Evolutionary conservation across 1,140 invertebrate genomes (phyloP), one percentile per base, ranked within the genome.

Genomic region (Drosophila dunni): DNA sequence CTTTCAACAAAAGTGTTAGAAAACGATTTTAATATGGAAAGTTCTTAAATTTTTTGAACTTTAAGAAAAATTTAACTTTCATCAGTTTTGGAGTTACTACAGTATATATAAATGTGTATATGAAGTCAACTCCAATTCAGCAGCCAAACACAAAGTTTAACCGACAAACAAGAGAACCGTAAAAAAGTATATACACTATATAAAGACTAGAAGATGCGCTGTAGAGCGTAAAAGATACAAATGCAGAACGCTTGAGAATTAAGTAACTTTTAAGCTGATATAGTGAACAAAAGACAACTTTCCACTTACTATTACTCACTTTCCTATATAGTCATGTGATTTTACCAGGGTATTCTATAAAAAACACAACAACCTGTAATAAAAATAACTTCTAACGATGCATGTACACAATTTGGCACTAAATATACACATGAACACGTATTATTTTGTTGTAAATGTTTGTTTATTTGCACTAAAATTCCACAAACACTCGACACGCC

Each of bases 391-490:
- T 29, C 1, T 2, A 29, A 29, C 24, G 24, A 29, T 40, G 13
- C 51, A 54, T 36, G 34, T 34, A 34, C 29, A 13, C 50, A 53
- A 29, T 53, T 53, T 53, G 46, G 3, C 11, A 40, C 20, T 48
- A 50, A 48, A 50, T 24, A 61, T 24, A 20, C 15, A 68, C 40
- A 9, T 51, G 20, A 24, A 33, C 11, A 56, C 8, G 34, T 29
- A 68, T 42, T 70, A 45, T 60, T 58, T 76, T 56, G 53, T 64
- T 50, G 29, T 29, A 5, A 46, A 13, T 60, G 53, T 74, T 82
- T 81, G 36, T 61, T 81, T 73, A 45, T 61, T 81, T 73, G 34
- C 38, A 48, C 68, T 20, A 64, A 53, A 29, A 54, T 44, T 38
- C 10, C 7, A 24, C 58, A 46, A 63, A 53, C 57, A 54, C 9